Percentiles rank a stretch among this genome's conserved stretches.
Evolutionary conservation across 2,797 vertebrate species (phyloP).

Genomic region (Petrocephalus schoutedeni): DNA sequence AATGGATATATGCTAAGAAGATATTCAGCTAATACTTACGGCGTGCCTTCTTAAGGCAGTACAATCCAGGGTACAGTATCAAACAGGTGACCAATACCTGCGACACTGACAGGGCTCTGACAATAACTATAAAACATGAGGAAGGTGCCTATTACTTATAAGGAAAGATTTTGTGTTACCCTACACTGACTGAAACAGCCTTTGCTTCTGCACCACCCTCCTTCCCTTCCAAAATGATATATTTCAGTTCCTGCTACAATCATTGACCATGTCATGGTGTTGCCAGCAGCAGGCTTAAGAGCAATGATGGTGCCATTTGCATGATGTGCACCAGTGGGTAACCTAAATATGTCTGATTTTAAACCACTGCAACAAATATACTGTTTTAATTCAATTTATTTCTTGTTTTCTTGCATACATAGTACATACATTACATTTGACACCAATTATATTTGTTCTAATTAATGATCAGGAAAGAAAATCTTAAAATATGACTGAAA

Average conservation of each 20-base stretch:
- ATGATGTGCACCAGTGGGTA: background rate
- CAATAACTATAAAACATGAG: background rate
- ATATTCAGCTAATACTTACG: background rate
- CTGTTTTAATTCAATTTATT: background rate
- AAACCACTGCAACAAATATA: background rate
- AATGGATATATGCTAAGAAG: background rate
- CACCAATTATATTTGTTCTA: background rate
- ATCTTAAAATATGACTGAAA: background rate
- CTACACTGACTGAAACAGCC: background rate
- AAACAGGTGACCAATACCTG: background rate
- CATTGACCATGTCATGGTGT: background rate
- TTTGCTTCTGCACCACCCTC: background rate
- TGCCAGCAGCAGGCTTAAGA: background rate
- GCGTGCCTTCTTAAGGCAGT: background rate
- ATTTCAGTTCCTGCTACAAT: slow-evolving; percentile 5
- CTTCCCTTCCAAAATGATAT: background rate
- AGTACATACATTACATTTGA: background rate
- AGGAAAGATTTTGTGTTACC: background rate
- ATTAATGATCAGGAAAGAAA: background rate
- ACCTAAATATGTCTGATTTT: background rate
- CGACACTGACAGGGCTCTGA: background rate
- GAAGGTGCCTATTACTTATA: background rate
- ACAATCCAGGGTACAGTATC: background rate
- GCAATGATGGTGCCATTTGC: background rate
- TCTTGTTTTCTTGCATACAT: background rate